phyloP scores from a whole-genome alignment of 2,113 vertebrate genomes.

The Poicephalus meyeri region DNA sequence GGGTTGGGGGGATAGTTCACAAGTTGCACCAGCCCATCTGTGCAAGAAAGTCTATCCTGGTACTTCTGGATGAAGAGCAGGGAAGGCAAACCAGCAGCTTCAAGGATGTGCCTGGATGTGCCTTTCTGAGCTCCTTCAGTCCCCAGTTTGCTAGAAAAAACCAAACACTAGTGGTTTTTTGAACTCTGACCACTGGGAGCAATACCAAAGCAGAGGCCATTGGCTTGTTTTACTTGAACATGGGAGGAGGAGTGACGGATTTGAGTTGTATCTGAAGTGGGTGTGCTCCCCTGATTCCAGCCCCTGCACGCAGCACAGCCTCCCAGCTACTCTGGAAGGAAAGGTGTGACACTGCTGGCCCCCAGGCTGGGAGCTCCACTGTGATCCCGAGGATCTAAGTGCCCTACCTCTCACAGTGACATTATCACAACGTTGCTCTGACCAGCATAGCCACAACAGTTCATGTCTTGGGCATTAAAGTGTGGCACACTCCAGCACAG shows the following conservation, averaged over 20 bases:
- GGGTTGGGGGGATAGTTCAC: background rate
- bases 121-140: background rate
- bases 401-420: background rate
- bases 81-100: background rate
- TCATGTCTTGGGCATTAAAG: background rate
- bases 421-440: background rate
- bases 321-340: background rate
- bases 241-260: background rate
- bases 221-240: background rate
- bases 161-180: background rate
- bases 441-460: background rate
- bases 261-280: background rate
- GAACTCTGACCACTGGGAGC: background rate
- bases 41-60: background rate
- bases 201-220: background rate
- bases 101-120: background rate
- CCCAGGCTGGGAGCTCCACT: background rate
- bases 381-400: background rate
- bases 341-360: background rate
- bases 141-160: background rate
- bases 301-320: background rate
- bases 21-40: fast-evolving
- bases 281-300: background rate
- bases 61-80: background rate
- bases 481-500: background rate